These are phyloP conservation scores for Rana temporaria DNA, from an alignment of 2,113 vertebrate genomes.

Conservation along the genomic window DNA sequence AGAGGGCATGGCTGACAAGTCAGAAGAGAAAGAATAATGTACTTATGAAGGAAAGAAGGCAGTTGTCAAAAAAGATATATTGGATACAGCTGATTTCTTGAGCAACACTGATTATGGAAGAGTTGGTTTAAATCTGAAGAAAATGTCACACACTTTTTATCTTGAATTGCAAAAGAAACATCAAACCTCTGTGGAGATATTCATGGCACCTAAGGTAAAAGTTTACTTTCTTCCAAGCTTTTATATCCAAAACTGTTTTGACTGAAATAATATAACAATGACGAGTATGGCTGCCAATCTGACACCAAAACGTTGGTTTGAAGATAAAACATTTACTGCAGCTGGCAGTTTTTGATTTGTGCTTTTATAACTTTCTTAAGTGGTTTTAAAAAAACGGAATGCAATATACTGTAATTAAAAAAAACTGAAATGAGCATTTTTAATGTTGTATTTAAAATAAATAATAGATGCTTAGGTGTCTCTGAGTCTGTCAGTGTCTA, in stretches of 20 bases:
- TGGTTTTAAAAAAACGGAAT: too few relatives aligned
- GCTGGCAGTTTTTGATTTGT: too few relatives aligned
- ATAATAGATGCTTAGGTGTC: too few relatives aligned
- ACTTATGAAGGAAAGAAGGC: conserved; percentile 38
- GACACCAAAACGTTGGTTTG: too few relatives aligned
- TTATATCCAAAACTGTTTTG: background rate
- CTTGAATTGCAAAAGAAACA: conserved; percentile 27
- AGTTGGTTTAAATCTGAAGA: conserved; percentile 29
- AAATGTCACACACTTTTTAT: conserved; percentile 34
- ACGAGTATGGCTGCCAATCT: too few relatives aligned
- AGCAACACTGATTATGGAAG: conserved; percentile 33
- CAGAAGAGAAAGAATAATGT: conserved; percentile 49
- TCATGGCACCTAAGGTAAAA: background rate
- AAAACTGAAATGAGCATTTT: too few relatives aligned
- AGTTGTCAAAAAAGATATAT: conserved; percentile 55
- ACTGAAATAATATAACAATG: too few relatives aligned
- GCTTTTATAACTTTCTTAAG: too few relatives aligned
- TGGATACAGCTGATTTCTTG: conserved; percentile 45
- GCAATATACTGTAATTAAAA: too few relatives aligned
- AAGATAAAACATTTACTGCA: too few relatives aligned
- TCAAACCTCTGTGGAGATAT: conserved; percentile 4
- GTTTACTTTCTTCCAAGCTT: conserved; percentile 17
- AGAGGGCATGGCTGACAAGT: conserved; percentile 43
- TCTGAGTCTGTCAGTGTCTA: too few relatives aligned
- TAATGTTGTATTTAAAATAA: too few relatives aligned